These are phyloP conservation scores for Platycercus adscitus DNA, from an alignment of 2,113 vertebrate genomes.

Conservation along the genomic window DNA sequence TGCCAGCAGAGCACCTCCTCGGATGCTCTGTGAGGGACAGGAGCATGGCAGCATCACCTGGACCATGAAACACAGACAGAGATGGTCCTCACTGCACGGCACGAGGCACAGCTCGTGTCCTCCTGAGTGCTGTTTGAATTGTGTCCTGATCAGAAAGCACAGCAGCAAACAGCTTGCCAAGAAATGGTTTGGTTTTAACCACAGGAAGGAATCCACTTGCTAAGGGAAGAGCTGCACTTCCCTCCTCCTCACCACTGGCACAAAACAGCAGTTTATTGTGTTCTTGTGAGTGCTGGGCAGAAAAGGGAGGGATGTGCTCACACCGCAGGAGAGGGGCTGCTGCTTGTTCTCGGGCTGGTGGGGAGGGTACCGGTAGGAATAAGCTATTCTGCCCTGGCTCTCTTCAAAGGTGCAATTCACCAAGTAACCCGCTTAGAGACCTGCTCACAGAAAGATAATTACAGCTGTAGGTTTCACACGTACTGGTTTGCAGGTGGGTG, in stretches of 20 bases:
- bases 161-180: not conserved
- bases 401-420: not conserved
- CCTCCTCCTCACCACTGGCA: not conserved
- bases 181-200: not conserved
- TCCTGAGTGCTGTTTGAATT: not conserved
- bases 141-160: not conserved
- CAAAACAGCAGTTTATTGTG: not conserved
- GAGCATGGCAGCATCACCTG: accelerated
- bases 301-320: not conserved
- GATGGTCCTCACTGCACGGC: accelerated
- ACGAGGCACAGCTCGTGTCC: too few relatives aligned
- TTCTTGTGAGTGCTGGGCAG: not conserved
- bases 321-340: not conserved
- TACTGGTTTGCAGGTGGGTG: not conserved
- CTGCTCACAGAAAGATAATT: not conserved
- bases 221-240: not conserved
- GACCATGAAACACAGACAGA: accelerated
- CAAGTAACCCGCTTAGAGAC: not conserved
- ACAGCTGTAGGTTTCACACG: not conserved
- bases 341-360: not conserved
- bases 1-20: too few relatives aligned
- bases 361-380: accelerated
- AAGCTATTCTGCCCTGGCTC: not conserved
- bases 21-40: not conserved
- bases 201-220: not conserved